phyloP scores from a whole-genome alignment of 2,797 vertebrate genomes.

The Centroberyx gerrardi region DNA sequence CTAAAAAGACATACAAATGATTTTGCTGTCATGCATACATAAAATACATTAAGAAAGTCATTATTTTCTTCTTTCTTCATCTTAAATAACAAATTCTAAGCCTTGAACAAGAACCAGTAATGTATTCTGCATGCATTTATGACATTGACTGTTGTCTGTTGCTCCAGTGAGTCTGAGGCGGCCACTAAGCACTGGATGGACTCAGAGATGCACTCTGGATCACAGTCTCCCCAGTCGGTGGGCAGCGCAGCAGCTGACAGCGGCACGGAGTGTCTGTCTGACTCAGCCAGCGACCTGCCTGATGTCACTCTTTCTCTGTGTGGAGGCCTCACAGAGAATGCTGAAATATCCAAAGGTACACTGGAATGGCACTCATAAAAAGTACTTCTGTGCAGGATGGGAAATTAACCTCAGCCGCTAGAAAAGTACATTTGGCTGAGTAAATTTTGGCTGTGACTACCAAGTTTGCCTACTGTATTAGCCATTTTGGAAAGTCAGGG shows the following conservation, averaged over 20 bases:
- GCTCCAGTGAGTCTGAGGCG: constrained; percentile 90
- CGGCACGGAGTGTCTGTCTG: constrained; percentile 97
- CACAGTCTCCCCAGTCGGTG: constrained; percentile 96
- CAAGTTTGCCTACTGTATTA: too few relatives aligned
- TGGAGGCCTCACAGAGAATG: constrained; percentile 95
- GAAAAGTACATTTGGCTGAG: too few relatives aligned
- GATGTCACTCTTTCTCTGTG: constrained; percentile 97
- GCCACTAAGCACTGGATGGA: constrained; percentile 94
- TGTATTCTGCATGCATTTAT: constrained; percentile 4
- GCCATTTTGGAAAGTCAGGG: too few relatives aligned
- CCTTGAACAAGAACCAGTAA: background rate
- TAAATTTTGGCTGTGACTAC: too few relatives aligned
- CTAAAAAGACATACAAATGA: too few relatives aligned
- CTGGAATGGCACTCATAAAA: constrained; percentile 20
- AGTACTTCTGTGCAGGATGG: constrained; percentile 14
- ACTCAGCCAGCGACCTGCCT: constrained; percentile 95
- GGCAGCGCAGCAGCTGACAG: constrained; percentile 97
- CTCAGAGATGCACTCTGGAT: constrained; percentile 91
- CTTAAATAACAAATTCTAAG: background rate
- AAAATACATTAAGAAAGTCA: background rate
- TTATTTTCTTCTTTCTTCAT: background rate
- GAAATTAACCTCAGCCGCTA: constrained; percentile 10
- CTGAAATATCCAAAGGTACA: constrained; percentile 97
- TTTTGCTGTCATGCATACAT: too few relatives aligned
- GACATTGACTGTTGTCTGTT: constrained; percentile 25